Conservation (phyloP, 1,140 invertebrate genomes). For the Caenorhabditis brenneri region DNA sequence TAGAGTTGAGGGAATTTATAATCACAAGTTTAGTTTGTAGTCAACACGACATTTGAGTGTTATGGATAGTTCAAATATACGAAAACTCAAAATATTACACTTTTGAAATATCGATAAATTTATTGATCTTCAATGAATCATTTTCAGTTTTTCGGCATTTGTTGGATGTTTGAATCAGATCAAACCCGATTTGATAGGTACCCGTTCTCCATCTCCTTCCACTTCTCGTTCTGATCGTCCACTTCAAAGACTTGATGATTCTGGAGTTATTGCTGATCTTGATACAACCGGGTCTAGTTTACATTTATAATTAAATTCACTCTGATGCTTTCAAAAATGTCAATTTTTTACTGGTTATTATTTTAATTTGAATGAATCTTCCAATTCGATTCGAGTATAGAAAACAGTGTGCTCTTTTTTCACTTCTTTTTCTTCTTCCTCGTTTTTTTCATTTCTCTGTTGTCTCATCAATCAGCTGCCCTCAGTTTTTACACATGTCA, state of each 20-base stretch:
- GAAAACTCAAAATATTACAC: too few species aligned
- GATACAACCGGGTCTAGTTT: slow-evolving; percentile 23
- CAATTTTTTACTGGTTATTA: neutral
- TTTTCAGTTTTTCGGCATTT: slow-evolving; percentile 22
- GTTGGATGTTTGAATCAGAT: slow-evolving; percentile 22
- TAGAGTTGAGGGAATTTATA: neutral
- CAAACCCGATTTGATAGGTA: neutral
- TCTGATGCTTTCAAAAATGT: neutral
- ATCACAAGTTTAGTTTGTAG: neutral
- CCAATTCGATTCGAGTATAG: too few species aligned
- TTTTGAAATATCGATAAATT: too few species aligned
- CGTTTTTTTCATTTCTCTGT: neutral
- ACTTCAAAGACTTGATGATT: slow-evolving; percentile 23
- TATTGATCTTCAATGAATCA: too few species aligned
- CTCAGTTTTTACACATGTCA: slow-evolving; percentile 17
- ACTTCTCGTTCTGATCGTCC: neutral
- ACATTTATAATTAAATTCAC: neutral
- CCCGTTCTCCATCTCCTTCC: neutral
- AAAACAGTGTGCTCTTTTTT: too few species aligned
- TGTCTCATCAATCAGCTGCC: slow-evolving; percentile 38
- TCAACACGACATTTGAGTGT: too few species aligned
- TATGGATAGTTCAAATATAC: too few species aligned
- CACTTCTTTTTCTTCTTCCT: neutral
- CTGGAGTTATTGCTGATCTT: neutral
- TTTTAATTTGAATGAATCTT: neutral